A percentile compares a stretch with the other conserved stretches of the same genome.
Conservation (phyloP, 1,140 invertebrate species). For the Caenorhabditis elegans region DNA sequence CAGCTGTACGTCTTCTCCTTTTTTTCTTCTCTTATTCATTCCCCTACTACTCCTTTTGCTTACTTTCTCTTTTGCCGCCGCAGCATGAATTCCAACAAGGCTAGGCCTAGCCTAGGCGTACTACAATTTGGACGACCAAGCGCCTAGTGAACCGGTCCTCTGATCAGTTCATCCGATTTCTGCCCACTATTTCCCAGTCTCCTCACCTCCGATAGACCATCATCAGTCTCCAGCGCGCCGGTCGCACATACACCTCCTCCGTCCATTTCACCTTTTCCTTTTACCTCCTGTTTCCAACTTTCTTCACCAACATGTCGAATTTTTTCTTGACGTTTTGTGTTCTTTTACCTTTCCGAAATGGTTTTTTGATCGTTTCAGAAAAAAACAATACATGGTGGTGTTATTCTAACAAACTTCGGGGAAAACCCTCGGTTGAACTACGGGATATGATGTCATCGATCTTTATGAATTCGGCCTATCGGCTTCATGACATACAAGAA, state of each 20-base stretch:
- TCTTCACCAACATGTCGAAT: not conserved
- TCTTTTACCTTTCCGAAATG: not conserved
- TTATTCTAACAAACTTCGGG: not conserved
- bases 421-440: not conserved
- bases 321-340: not conserved
- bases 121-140: not conserved
- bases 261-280: constrained; percentile 20
- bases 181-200: not conserved
- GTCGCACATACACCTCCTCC: not conserved
- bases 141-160: not conserved
- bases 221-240: not conserved
- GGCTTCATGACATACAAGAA: not conserved
- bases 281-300: constrained; percentile 9
- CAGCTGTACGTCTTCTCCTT: not conserved
- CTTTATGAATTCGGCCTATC: not conserved
- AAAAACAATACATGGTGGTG: not conserved
- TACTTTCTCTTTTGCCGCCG: not conserved
- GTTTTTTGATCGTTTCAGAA: not conserved
- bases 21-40: not conserved
- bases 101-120: not conserved
- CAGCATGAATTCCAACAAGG: no score
- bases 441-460: not conserved
- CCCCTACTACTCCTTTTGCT: not conserved
- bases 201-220: not conserved
- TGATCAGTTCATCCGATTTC: not conserved